Percentiles rank a stretch among this genome's conserved stretches.
These are phyloP conservation scores for Neopipo cinnamomea DNA, from an alignment of 2,113 vertebrate genomes.

Conservation along the genomic window DNA sequence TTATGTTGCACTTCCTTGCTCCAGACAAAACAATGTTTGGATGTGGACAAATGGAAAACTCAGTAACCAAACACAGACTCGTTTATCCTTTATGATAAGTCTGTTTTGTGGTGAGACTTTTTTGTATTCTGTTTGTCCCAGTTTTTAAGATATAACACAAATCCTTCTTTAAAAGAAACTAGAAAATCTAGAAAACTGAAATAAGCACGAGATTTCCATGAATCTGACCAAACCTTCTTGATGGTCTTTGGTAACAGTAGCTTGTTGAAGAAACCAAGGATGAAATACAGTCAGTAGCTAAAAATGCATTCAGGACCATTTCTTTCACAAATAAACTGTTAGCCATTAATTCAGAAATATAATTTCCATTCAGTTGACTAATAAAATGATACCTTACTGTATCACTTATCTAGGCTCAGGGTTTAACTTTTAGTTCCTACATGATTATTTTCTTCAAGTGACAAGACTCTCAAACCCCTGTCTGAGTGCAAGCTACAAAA, in stretches of 20 bases:
- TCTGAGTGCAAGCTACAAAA: background rate
- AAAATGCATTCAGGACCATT: background rate
- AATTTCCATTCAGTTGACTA: background rate
- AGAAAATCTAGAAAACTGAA: background rate
- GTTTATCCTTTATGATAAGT: background rate
- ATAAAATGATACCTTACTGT: background rate
- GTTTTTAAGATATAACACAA: background rate
- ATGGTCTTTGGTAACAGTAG: background rate
- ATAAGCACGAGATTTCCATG: background rate
- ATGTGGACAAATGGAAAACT: background rate
- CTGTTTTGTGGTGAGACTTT: background rate
- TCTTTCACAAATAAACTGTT: background rate
- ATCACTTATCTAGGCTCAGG: background rate
- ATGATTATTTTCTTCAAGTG: background rate
- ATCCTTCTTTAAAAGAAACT: background rate
- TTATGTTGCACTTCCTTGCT: background rate
- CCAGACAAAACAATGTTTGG: background rate
- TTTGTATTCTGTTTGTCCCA: background rate
- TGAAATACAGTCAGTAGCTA: background rate
- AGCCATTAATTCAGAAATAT: background rate
- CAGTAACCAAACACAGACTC: background rate
- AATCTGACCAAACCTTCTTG: background rate
- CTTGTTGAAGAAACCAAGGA: background rate
- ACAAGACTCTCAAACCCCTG: background rate
- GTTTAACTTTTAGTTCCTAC: background rate